A percentile compares a stretch with the other conserved stretches of the same genome.
Evolutionary conservation across 1,140 invertebrate genomes (phyloP).

Genomic region (Lerema accius): DNA sequence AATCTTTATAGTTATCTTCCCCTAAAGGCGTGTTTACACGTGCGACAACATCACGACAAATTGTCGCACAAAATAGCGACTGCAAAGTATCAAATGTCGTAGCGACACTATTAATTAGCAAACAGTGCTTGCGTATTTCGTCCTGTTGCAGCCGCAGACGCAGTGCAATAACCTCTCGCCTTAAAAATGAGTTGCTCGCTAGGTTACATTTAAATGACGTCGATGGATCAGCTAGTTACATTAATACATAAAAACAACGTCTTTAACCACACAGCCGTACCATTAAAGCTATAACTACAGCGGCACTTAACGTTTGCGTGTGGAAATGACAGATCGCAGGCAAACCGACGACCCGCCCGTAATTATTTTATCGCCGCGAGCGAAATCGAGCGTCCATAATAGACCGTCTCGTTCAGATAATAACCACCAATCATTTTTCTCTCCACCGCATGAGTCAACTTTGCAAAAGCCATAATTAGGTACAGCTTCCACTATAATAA

Average conservation of each 20-base stretch:
- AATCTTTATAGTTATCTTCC: too few species aligned
- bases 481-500: slow-evolving; percentile 71
- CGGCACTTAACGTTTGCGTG: slow-evolving; percentile 28
- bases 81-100: too few species aligned
- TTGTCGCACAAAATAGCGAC: too few species aligned
- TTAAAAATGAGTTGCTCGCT: too few species aligned
- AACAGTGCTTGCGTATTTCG: too few species aligned
- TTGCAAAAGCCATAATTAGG: slow-evolving; percentile 68
- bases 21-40: too few species aligned
- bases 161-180: too few species aligned
- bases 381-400: slow-evolving; percentile 35
- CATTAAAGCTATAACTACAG: slow-evolving; percentile 27
- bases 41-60: too few species aligned
- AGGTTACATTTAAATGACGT: too few species aligned
- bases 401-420: slow-evolving; percentile 35
- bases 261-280: slow-evolving; percentile 7
- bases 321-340: slow-evolving; percentile 29
- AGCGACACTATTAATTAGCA: too few species aligned
- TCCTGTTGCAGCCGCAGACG: too few species aligned
- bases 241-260: not conserved
- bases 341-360: not conserved
- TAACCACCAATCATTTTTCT: slow-evolving; percentile 62
- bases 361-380: slow-evolving; percentile 33
- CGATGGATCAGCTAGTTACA: not conserved
- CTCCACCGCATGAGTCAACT: slow-evolving; percentile 52